These are phyloP conservation scores for Callyntrura sp. DNA, from an alignment of 2,888 invertebrate genomes.

Conservation along the genomic window DNA sequence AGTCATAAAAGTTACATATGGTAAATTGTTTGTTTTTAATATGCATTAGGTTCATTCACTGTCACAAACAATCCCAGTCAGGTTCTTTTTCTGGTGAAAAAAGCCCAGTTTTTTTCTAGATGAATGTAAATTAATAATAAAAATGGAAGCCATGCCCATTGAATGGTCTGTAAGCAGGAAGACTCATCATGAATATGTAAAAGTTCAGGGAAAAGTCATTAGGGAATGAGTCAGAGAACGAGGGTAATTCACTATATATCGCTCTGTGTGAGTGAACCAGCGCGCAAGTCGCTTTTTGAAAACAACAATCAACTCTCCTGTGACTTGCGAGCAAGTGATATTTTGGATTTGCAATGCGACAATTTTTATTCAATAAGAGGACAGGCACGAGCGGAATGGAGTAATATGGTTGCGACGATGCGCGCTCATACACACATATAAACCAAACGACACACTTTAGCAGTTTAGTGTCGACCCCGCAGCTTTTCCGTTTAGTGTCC, in stretches of 20 bases:
- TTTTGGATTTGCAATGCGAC: constrained; percentile 64
- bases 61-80: constrained; percentile 27
- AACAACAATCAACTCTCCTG: constrained; percentile 56
- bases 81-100: constrained; percentile 64
- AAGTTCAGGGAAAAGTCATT: constrained; percentile 59
- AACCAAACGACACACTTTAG: constrained; percentile 49
- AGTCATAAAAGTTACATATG: neutral
- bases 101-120: constrained; percentile 65
- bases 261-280: no score
- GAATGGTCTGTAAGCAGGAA: neutral
- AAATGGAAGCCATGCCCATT: constrained; percentile 46
- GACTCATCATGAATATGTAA: constrained; percentile 65
- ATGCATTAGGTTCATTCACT: constrained; percentile 33
- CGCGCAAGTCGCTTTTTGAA: constrained; percentile 68
- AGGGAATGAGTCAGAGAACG: constrained; percentile 45
- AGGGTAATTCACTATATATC: no score
- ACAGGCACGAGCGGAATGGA: neutral
- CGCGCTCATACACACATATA: no score
- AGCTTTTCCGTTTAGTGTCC: constrained; percentile 23
- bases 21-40: constrained; percentile 32
- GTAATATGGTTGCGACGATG: neutral
- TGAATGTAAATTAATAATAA: constrained; percentile 51
- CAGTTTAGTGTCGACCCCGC: constrained; percentile 40
- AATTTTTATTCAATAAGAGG: constrained; percentile 50
- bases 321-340: constrained; percentile 65